These are phyloP conservation scores for Cyanistes caeruleus DNA, from an alignment of 2,113 vertebrate genomes.

Conservation along the genomic window DNA sequence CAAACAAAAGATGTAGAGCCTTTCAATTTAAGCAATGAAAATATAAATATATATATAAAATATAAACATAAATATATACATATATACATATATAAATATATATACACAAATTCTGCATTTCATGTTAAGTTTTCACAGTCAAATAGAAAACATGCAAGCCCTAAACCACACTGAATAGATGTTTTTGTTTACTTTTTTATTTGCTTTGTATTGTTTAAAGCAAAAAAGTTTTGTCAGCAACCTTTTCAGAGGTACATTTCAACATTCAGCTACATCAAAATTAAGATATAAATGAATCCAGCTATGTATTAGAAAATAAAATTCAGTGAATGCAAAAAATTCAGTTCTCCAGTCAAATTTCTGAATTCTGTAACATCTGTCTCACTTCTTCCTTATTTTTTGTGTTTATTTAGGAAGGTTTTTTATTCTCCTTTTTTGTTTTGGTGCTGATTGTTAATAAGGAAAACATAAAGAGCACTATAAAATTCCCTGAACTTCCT, in stretches of 20 bases:
- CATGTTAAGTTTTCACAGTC: neutral
- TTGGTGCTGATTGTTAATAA: neutral
- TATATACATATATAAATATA: too few relatives aligned
- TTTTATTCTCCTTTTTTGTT: neutral
- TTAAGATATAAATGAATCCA: neutral
- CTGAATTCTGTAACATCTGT: neutral
- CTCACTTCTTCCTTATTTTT: neutral
- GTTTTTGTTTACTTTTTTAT: neutral
- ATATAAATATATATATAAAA: neutral
- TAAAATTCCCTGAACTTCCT: fast-evolving
- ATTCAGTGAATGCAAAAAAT: neutral
- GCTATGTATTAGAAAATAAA: neutral
- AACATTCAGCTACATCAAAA: neutral
- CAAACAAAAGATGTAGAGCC: neutral
- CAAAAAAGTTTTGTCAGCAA: neutral
- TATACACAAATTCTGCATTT: neutral
- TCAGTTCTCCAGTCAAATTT: neutral
- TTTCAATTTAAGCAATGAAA: neutral
- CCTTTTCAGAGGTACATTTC: neutral
- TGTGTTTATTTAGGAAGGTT: neutral
- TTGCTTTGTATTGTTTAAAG: neutral
- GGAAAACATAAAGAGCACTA: neutral
- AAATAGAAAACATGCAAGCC: fast-evolving
- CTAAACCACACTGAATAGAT: neutral
- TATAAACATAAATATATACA: neutral